A percentile compares a stretch with the other conserved stretches of the same genome.
Conservation (phyloP, 1,140 invertebrate genomes). For the Drosophila jambulina region DNA sequence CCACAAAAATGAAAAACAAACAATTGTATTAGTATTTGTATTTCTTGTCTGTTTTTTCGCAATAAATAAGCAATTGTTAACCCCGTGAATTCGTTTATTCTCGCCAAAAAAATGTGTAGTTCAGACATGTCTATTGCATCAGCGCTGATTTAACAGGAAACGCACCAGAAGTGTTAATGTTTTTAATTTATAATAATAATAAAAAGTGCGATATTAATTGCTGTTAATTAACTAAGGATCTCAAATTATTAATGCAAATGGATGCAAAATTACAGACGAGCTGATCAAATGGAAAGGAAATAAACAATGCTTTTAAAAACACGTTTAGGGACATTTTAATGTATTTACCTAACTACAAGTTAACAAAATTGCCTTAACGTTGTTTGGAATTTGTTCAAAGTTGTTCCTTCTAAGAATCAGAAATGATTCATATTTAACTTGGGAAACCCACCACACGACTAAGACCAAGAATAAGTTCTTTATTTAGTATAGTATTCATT, state of each 20-base stretch:
- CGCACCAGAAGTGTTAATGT: constrained; percentile 1
- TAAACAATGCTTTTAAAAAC: neutral
- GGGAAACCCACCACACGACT: neutral
- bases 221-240: neutral
- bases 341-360: neutral
- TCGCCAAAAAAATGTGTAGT: neutral
- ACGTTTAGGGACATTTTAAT: neutral
- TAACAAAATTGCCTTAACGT: neutral
- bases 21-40: constrained; percentile 4
- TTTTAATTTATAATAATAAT: neutral
- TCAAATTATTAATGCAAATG: neutral
- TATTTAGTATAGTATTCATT: neutral
- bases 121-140: constrained; percentile 24
- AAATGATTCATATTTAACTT: neutral
- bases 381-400: neutral
- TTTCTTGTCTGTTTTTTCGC: constrained; percentile 13
- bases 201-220: constrained; percentile 2
- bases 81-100: constrained; percentile 4
- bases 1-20: constrained; percentile 12
- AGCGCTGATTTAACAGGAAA: constrained; percentile 13
- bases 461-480: neutral
- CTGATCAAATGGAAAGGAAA: neutral
- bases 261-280: neutral
- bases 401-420: neutral
- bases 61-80: constrained; percentile 35